Evolutionary conservation across 2,113 vertebrate genomes (phyloP).

Genomic region (Eolophus roseicapilla): DNA sequence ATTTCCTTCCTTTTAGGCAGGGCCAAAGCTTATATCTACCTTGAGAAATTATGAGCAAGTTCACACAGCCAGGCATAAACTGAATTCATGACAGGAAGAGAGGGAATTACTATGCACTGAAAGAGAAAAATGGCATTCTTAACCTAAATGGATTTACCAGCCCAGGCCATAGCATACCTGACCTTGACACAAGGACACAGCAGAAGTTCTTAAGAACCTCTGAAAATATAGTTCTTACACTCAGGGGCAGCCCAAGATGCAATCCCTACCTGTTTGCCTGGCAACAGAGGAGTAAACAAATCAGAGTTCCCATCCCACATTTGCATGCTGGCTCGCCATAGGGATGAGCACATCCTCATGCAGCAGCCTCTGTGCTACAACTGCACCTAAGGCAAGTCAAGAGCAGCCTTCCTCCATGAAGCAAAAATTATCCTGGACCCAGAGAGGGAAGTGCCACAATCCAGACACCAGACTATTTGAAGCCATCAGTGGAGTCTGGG

Average conservation of each 20-base stretch:
- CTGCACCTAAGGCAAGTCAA: fast-evolving
- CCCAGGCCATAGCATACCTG: neutral
- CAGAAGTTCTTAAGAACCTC: neutral
- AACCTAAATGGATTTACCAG: neutral
- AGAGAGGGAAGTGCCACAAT: neutral
- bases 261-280: neutral
- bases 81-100: neutral
- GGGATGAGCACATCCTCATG: neutral
- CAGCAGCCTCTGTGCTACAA: neutral
- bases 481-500: neutral
- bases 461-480: neutral
- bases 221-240: neutral
- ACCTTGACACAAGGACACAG: neutral
- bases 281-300: neutral
- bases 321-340: neutral
- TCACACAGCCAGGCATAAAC: neutral
- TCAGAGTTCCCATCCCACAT: neutral
- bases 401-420: neutral
- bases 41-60: neutral
- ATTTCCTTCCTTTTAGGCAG: neutral
- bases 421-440: neutral
- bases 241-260: neutral
- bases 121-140: neutral
- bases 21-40: neutral
- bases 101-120: neutral